Evolutionary conservation across 2,888 invertebrate species (phyloP), one percentile per base, ranked within the genome.

Genomic region (Morpho achilles): DNA sequence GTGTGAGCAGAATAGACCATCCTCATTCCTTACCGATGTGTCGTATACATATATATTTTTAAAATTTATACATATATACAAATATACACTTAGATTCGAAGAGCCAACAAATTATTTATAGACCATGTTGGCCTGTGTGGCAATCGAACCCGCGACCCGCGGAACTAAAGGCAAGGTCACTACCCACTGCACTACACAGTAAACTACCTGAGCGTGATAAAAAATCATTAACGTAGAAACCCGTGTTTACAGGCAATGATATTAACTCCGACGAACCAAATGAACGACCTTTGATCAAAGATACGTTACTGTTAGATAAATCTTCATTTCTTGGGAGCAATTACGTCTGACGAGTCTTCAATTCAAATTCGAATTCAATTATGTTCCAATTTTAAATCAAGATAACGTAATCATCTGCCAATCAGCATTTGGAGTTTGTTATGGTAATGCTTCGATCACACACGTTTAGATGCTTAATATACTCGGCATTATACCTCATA

Each of bases 311-410:
- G 57, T 56, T 60, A 59, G 59, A 61, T 65, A 64, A 63, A 63
- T 63, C 65, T 61, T 65, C 45, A 63, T 62, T 60, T 55, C 47
- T 50, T 43, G 46, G 42, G 56, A 60, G 66, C 67, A 66, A 71
- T 72, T 69, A 66, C 59, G 62, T 51, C 59, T 70, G 66, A 71
- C 65, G 69, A 69, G 61, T 69, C 67, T 67, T 66, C 64, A 69
- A 68, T 71, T 70, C 66, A 66, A 68, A 72, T 70, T 66, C 60
- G 63, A 67, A 67, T 69, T 72, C 66, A 67, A 70, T 71, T 68
- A 70, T 64, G 64, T 68, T 66, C 66, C 65, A 69, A 70, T 71
- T 71, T 65, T 62, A 60, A 69, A 67, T 65, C 63, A 57, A 67
- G 66, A 67, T 69, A 67, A 57, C 62, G 62, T 67, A 69, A 69